Evolutionary conservation across 2,888 invertebrate species (phyloP).

Genomic region (Ctena decussata): DNA sequence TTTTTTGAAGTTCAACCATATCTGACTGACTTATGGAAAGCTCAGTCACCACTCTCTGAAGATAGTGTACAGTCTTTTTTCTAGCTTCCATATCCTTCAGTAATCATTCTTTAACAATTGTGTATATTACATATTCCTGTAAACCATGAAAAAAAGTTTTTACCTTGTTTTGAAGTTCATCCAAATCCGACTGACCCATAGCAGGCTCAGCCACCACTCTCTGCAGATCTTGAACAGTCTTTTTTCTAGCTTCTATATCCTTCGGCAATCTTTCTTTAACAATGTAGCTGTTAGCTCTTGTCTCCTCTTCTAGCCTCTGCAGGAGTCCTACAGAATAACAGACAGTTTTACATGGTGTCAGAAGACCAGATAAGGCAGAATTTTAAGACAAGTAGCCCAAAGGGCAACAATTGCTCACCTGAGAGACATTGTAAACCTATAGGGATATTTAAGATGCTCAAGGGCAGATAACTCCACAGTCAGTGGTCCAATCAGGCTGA

Average conservation of each 20-base stretch:
- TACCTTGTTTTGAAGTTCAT: constrained; percentile 90
- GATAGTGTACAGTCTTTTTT: constrained; percentile 91
- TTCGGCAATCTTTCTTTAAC: constrained; percentile 93
- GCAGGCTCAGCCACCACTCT: constrained; percentile 91
- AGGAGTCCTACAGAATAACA: constrained; percentile 89
- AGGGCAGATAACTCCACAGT: no score
- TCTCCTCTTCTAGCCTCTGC: constrained; percentile 92
- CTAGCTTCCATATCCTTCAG: constrained; percentile 90
- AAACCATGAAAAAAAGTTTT: no score
- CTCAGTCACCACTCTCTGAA: constrained; percentile 91
- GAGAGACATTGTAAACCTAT: no score
- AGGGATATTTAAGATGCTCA: no score
- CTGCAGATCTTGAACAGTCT: constrained; percentile 91
- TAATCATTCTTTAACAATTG: no score
- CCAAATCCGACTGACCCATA: constrained; percentile 90
- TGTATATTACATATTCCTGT: no score
- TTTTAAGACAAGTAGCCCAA: no score
- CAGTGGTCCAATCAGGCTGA: no score
- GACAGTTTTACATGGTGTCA: no score
- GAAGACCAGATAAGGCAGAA: no score
- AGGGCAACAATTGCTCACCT: no score
- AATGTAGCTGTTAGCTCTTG: constrained; percentile 92
- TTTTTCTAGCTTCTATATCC: constrained; percentile 90
- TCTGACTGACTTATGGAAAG: constrained; percentile 91
- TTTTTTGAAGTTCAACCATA: constrained; percentile 51